These are phyloP conservation scores for Andrena hattorfiana DNA, from an alignment of 2,888 invertebrate species.

Conservation along the genomic window DNA sequence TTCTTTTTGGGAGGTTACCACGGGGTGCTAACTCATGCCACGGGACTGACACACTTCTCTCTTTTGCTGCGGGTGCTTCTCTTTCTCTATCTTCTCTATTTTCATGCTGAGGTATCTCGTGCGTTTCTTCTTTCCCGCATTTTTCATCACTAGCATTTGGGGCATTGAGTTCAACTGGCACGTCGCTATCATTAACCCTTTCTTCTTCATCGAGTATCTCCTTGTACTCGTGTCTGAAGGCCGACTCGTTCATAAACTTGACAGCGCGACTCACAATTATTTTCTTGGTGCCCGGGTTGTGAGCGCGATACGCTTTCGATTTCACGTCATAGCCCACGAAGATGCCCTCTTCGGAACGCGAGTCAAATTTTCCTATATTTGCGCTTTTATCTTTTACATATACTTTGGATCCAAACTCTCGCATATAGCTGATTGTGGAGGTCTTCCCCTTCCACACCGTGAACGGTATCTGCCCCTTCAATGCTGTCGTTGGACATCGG, in stretches of 20 bases:
- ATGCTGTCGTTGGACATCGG: neutral
- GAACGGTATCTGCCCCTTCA: neutral
- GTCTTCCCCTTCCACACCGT: neutral
- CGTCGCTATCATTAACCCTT: neutral
- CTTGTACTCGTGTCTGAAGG: neutral
- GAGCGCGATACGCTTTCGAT: neutral
- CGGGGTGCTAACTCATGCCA: neutral
- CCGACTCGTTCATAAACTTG: neutral
- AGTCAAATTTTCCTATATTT: constrained; percentile 1
- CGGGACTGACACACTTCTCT: neutral
- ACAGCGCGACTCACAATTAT: neutral
- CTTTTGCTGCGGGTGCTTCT: neutral
- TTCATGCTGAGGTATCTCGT: too few relatives aligned
- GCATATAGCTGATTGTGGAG: neutral
- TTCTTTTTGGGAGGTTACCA: neutral
- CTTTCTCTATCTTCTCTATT: too few relatives aligned
- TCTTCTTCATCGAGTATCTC: neutral
- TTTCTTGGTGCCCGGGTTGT: neutral
- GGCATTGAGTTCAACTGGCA: neutral
- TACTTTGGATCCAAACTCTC: neutral
- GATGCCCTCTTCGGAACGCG: neutral
- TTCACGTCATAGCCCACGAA: constrained; percentile 5
- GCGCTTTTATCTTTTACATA: neutral
- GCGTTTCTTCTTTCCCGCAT: too few relatives aligned
- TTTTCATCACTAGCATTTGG: too few relatives aligned